Percentiles rank a stretch among this genome's conserved stretches.
These are phyloP conservation scores for Sarcophaga rosellei DNA, from an alignment of 2,888 invertebrate genomes.

Conservation along the genomic window DNA sequence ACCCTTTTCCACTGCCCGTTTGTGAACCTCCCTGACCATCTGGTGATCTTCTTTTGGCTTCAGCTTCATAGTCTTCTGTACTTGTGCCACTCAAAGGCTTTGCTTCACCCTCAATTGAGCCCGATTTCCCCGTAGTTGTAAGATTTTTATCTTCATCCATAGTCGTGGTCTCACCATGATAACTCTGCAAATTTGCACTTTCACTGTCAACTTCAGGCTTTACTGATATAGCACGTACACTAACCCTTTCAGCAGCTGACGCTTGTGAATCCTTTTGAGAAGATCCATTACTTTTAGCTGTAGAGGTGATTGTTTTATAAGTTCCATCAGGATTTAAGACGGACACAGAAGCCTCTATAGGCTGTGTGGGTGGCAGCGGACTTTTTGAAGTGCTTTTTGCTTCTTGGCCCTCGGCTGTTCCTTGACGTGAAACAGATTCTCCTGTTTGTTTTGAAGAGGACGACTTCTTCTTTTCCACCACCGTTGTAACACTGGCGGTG, in stretches of 20 bases:
- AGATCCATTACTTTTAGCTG: conserved; percentile 48
- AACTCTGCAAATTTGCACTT: conserved; percentile 82
- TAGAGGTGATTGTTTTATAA: neutral
- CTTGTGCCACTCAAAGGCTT: conserved; percentile 33
- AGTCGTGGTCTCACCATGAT: conserved; percentile 65
- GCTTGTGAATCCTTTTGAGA: conserved; percentile 31
- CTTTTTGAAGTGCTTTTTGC: conserved; percentile 73
- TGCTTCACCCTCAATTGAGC: neutral
- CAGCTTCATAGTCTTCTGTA: conserved; percentile 73
- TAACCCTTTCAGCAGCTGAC: conserved; percentile 77
- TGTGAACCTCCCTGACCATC: conserved; percentile 78
- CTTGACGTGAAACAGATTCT: conserved; percentile 72
- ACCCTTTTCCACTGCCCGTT: conserved; percentile 75
- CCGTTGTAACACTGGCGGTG: conserved; percentile 74
- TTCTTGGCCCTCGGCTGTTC: conserved; percentile 72
- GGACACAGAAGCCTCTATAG: conserved; percentile 80
- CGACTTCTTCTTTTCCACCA: conserved; percentile 71
- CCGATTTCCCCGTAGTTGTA: conserved; percentile 48
- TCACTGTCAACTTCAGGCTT: conserved; percentile 85
- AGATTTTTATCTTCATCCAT: conserved; percentile 55
- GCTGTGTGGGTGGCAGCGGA: conserved; percentile 77
- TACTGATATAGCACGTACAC: conserved; percentile 82
- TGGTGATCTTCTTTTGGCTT: conserved; percentile 76
- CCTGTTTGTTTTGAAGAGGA: conserved; percentile 42
- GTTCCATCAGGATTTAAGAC: conserved; percentile 73